Percentiles rank a stretch among this genome's conserved stretches.
Conservation (phyloP, 2,113 vertebrate genomes). For the Lycaon pictus region DNA sequence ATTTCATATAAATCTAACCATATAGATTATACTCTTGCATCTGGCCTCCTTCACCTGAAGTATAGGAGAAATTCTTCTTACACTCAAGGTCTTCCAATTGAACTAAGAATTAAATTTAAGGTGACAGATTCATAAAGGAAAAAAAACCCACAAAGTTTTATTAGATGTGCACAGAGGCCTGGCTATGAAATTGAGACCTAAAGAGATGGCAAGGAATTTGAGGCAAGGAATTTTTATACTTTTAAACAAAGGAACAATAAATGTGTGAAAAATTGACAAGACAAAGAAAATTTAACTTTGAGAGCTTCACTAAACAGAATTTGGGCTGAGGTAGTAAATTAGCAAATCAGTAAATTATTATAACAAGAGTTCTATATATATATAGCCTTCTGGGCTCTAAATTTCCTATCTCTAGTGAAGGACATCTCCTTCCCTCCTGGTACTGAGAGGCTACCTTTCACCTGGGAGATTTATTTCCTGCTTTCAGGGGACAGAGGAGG, state of each 20-base stretch:
- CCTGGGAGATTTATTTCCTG: background rate
- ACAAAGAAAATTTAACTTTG: background rate
- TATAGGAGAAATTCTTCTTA: background rate
- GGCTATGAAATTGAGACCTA: background rate
- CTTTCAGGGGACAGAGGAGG: background rate
- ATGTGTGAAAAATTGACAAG: background rate
- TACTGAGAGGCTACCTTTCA: background rate
- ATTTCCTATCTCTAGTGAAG: background rate
- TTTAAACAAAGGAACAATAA: background rate
- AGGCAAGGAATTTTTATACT: background rate
- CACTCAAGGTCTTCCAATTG: background rate
- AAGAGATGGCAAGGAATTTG: background rate
- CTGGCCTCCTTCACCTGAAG: background rate
- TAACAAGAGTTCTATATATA: too few relatives aligned
- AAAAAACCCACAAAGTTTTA: background rate
- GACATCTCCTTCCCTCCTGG: background rate
- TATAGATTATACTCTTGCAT: background rate
- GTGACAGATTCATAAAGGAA: background rate
- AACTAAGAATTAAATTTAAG: background rate
- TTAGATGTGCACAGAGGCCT: background rate
- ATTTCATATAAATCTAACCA: background rate
- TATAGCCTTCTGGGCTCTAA: background rate
- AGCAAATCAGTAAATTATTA: background rate
- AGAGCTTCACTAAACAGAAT: background rate
- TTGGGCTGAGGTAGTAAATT: background rate